phyloP scores from a whole-genome alignment of 2,113 vertebrate species.

The Dromaius novaehollandiae region DNA sequence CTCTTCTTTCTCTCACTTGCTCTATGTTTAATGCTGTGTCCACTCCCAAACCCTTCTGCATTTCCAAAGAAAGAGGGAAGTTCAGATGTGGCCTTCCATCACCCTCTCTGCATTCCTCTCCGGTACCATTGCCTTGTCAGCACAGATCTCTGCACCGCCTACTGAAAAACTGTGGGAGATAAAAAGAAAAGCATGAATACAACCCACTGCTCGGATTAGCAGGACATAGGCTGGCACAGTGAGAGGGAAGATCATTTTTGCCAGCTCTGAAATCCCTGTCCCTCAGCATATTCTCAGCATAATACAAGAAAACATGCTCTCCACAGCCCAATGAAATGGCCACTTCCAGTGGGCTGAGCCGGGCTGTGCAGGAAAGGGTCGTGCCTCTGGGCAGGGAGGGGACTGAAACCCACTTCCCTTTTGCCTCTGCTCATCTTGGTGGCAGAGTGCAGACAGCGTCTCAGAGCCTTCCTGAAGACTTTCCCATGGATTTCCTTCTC shows the following conservation, averaged over 20 bases:
- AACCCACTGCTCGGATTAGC: slow-evolving; percentile 12
- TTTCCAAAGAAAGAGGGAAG: background rate
- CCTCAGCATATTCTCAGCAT: fast-evolving
- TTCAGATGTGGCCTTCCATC: background rate
- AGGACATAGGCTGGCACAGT: background rate
- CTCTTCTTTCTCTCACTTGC: background rate
- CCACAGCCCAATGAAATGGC: background rate
- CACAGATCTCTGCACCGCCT: background rate
- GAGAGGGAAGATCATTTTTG: background rate
- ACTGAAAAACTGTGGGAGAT: background rate
- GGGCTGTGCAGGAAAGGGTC: background rate
- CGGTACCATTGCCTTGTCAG: background rate
- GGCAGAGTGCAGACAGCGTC: background rate
- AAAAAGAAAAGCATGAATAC: background rate
- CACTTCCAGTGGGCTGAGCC: background rate
- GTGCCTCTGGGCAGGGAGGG: background rate
- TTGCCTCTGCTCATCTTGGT: background rate
- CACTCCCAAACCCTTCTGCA: background rate
- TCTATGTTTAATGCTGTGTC: background rate
- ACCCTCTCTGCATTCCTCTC: background rate
- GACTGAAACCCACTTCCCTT: background rate
- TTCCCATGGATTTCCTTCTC: background rate
- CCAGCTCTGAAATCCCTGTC: background rate
- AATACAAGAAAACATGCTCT: background rate
- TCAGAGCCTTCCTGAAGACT: background rate